A percentile compares a stretch with the other conserved stretches of the same genome.
These are phyloP conservation scores for Plectropomus leopardus DNA, from an alignment of 2,113 vertebrate species.

Conservation along the genomic window DNA sequence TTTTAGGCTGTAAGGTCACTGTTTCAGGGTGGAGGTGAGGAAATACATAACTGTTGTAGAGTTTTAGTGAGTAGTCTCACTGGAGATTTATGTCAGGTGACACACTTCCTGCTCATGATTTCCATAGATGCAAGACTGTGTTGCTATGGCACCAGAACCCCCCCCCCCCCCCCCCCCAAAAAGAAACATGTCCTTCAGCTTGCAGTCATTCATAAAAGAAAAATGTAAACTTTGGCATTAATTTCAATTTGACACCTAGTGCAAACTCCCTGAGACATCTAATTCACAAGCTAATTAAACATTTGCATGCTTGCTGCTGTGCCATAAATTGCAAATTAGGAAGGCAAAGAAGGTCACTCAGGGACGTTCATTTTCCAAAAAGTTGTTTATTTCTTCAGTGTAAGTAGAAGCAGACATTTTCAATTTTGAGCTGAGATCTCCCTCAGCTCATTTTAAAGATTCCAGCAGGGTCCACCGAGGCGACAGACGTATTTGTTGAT, in stretches of 20 bases:
- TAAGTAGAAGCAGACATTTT: constrained; percentile 36
- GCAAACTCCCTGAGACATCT: constrained; percentile 21
- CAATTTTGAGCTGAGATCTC: constrained; percentile 12
- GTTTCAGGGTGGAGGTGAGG: not conserved
- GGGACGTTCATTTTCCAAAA: constrained; percentile 16
- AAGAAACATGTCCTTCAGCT: constrained; percentile 36
- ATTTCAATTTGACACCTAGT: constrained; percentile 25
- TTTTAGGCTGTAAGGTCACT: not conserved
- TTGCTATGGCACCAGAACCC: constrained; percentile 44
- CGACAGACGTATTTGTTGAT: constrained; percentile 41
- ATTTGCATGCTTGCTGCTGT: constrained; percentile 4
- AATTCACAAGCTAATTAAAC: constrained; percentile 34
- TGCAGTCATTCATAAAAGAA: not conserved
- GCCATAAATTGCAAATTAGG: constrained; percentile 16
- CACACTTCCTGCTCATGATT: not conserved
- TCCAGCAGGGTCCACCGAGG: constrained; percentile 17
- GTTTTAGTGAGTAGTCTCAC: not conserved
- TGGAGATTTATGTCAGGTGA: constrained; percentile 10
- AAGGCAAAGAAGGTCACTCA: constrained; percentile 2
- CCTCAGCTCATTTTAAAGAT: constrained; percentile 41
- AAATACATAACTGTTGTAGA: not conserved
- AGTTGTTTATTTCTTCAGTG: not conserved
- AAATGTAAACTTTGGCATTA: not conserved
- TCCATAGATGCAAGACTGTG: constrained; percentile 11
- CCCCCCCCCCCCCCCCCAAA: too few relatives aligned